These are phyloP conservation scores for Nephrotoma appendiculata DNA, from an alignment of 2,888 invertebrate genomes.

Conservation along the genomic window DNA sequence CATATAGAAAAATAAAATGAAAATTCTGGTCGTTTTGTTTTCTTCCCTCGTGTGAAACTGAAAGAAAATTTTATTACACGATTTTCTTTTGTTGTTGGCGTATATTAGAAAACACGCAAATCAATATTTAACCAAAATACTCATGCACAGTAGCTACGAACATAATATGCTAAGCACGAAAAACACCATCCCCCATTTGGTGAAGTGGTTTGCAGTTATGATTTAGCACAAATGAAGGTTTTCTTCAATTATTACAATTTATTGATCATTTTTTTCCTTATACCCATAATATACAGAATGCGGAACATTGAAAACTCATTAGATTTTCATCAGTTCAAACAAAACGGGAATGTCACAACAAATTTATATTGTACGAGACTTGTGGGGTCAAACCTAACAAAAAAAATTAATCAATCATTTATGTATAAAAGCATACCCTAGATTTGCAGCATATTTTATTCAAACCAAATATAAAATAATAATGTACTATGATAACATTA, in stretches of 20 bases:
- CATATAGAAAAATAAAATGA: not conserved
- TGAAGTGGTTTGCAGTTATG: not conserved
- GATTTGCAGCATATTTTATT: not conserved
- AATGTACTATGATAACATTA: not conserved
- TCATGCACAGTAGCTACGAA: not conserved
- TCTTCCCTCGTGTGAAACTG: not conserved
- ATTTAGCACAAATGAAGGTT: not conserved
- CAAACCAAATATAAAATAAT: not conserved
- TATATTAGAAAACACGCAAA: not conserved
- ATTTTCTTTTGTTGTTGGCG: not conserved
- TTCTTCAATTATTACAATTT: not conserved
- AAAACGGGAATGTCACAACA: not conserved
- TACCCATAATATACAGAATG: not conserved
- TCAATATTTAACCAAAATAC: not conserved
- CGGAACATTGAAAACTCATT: not conserved
- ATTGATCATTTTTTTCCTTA: not conserved
- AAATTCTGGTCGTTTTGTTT: not conserved
- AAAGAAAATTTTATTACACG: not conserved
- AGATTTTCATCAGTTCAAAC: not conserved
- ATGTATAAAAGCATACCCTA: not conserved
- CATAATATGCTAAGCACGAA: not conserved
- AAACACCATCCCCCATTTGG: not conserved
- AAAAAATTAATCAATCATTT: not conserved
- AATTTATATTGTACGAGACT: too few relatives aligned
- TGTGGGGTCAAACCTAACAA: not conserved